Base-by-base conservation (phyloP, 2,113 vertebrate genomes). In the Labrus mixtus region DNA sequence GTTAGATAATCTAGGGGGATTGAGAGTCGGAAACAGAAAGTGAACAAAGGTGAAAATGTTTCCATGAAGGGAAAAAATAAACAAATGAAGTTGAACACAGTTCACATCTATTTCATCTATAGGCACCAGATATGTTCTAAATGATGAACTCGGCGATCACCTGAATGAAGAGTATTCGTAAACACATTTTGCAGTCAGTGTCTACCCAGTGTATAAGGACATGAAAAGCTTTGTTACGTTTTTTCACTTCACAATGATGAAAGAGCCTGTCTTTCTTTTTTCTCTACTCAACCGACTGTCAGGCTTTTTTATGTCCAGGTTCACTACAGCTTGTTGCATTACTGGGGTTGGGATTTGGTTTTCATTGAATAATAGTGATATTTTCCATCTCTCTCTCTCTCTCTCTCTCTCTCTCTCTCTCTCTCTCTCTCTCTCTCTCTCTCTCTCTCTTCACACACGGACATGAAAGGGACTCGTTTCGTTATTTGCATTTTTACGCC, bases 401-500 rank as follows among this genome's bases (percentile, higher is more conserved):
- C 73, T 81, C 29, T 33, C 29, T 33, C 29, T 33, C 29, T 33
- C 29, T 33, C 29, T 33, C 29, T 33, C 39, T 41, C 39, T 41
- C 39, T 41, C 39, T 80, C 23, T 56, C 25, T 54, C 59, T 54
- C 25, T 53, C 33, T 37, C 51, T 55, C 43, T 62, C 66, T 54
- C 53, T 53, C 71, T 29, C 61, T 39, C 73, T 54, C 73, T 81
- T 51, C 51, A 62, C 80, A 68, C 78, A 57, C 61, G 51, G 55
- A 91, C 91, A 91, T 93, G 90, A 93, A 93, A 93, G 86, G 69
- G 60, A 85, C 63, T 58, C 15, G 83, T 83, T 88, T 87, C 46
- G 20, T 83, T 90, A 90, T 92, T 92, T 91, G 91, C 89, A 91
- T 92, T 92, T 90, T 88, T 83, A 87, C 57, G 88, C 88, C 85